Conservation (phyloP, 1,140 invertebrate genomes). For the Dryas iulia region DNA sequence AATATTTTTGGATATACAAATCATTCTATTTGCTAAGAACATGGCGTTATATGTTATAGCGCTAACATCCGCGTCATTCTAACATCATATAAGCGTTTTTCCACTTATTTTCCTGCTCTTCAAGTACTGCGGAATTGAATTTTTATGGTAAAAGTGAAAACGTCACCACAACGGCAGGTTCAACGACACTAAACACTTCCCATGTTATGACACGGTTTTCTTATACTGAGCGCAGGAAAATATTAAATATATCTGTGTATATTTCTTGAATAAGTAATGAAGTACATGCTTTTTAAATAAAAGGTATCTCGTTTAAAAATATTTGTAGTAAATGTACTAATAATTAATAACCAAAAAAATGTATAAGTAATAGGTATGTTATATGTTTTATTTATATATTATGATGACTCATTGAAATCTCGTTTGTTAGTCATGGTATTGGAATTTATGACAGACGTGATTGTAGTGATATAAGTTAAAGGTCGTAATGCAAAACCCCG, state of each 20-base stretch:
- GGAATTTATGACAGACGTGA: constrained; percentile 13
- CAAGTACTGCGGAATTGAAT: constrained; percentile 49
- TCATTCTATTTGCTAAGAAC: not conserved
- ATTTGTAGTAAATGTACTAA: not conserved
- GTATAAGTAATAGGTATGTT: not conserved
- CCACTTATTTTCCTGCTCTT: constrained; percentile 51
- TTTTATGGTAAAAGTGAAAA: constrained; percentile 71
- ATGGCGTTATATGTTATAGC: not conserved
- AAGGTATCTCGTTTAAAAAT: not conserved
- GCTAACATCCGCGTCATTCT: constrained; percentile 44
- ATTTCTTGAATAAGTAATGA: not conserved
- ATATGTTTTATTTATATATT: not conserved
- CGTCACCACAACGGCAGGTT: constrained; percentile 30
- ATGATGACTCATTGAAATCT: constrained; percentile 10
- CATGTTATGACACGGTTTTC: constrained; percentile 21
- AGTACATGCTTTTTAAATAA: not conserved
- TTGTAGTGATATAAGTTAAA: not conserved
- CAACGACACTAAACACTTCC: constrained; percentile 34
- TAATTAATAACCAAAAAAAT: not conserved
- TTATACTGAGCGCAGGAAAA: not conserved
- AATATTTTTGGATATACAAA: not conserved
- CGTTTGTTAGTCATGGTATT: constrained; percentile 16
- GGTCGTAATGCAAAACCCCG: constrained; percentile 2
- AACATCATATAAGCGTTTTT: constrained; percentile 54
- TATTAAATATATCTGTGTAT: not conserved